A percentile compares a stretch with the other conserved stretches of the same genome.
These are phyloP conservation scores for Micropterix aruncella DNA, from an alignment of 2,888 invertebrate species.

Conservation along the genomic window DNA sequence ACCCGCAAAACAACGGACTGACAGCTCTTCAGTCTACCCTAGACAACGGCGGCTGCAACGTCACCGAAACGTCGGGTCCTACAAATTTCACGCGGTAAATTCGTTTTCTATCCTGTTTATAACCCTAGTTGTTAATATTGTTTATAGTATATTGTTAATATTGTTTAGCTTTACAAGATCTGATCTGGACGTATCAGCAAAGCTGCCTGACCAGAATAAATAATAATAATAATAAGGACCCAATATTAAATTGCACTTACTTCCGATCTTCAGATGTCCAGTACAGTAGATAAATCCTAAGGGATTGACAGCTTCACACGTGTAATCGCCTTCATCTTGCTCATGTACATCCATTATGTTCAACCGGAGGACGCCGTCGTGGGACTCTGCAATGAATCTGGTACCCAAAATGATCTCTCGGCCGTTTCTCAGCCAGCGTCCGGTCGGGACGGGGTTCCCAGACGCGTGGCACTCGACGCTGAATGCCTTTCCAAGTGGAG, in stretches of 20 bases:
- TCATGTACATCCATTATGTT: conserved; percentile 80
- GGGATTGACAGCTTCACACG: conserved; percentile 89
- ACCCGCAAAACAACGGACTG: too few relatives aligned
- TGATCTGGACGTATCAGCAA: too few relatives aligned
- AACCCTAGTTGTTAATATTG: too few relatives aligned
- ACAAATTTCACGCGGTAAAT: too few relatives aligned
- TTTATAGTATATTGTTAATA: too few relatives aligned
- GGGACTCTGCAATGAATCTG: conserved; percentile 42
- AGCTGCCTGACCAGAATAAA: too few relatives aligned
- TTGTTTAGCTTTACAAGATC: too few relatives aligned
- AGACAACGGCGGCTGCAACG: too few relatives aligned
- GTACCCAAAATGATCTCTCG: conserved; percentile 74
- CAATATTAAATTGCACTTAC: conserved; percentile 44
- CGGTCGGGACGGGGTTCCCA: conserved; percentile 78
- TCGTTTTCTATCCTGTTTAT: too few relatives aligned
- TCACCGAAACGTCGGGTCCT: too few relatives aligned
- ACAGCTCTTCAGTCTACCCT: too few relatives aligned
- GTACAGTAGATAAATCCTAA: conserved; percentile 84
- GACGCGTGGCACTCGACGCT: conserved; percentile 78
- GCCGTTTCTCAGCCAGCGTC: conserved; percentile 85
- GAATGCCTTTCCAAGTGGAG: conserved; percentile 69
- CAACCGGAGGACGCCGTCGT: conserved; percentile 68
- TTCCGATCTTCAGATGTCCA: conserved; percentile 79
- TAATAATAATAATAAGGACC: too few relatives aligned
- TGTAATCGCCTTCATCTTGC: conserved; percentile 91